Evolutionary conservation across 2,797 vertebrate genomes (phyloP), one percentile per base, ranked within the genome.

Genomic region (Apogon talboti): DNA sequence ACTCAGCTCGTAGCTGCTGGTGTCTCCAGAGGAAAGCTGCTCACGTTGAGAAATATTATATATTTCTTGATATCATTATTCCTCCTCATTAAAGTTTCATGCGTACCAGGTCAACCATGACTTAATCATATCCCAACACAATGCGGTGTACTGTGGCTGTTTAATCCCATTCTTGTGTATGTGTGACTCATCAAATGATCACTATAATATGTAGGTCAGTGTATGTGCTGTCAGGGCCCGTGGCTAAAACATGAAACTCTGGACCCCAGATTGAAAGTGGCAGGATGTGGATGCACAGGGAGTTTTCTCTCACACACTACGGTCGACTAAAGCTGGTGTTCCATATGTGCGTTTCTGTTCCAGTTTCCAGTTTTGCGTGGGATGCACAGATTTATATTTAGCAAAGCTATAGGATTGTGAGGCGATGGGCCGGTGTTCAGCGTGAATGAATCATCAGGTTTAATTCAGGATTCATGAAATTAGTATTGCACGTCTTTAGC

Each of bases 121-220:
- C 16, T 54, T 73, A 68, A 85, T 84, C 66, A 59, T 66, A 66
- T 70, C 56, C 14, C 64, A 46, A 16, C 54, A 28, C 51, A 46
- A 72, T 12, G 44, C 46, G 15, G 11, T 43, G 9, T 28, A 50
- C 54, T 42, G 33, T 5, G 37, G 24, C 49, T n/a, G 2, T 77
- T 69, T 59, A 71, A 62, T 74, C 71, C 46, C 28, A 14, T 60
- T 75, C 21, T 75, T 51, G 16, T 37, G 38, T 54, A 37, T 48
- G 42, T 21, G 21, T 82, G 83, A 80, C 44, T 81, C 82, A 83
- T 61, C 51, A 45, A 38, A 44, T 49, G 56, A 49, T 52, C 41
- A 52, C 57, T 57, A 24, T 61, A 51, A 74, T 66, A 88, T 88
- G 66, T 83, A 83, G 89, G 83, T 84, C 87, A 87, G 60, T 2